Conservation (phyloP, 2,888 invertebrate species). For the Dinocampus coccinellae region DNA sequence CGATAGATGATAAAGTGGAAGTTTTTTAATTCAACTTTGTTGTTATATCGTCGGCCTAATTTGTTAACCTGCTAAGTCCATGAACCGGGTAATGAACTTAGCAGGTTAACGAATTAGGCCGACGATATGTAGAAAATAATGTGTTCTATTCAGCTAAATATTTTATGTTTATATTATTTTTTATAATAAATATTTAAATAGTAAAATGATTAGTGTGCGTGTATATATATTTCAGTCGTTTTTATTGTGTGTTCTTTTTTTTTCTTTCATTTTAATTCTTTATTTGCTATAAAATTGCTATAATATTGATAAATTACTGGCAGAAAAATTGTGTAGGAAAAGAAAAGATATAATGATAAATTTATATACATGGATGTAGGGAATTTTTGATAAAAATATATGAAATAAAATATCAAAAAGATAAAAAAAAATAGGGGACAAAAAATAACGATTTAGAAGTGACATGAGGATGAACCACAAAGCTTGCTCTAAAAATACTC, state of each 20-base stretch:
- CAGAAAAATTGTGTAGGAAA: conserved; percentile 52
- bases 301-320: conserved; percentile 63
- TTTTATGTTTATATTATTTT: neutral
- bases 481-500: neutral
- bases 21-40: neutral
- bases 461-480: neutral
- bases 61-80: too few species aligned
- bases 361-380: neutral
- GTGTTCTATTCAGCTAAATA: too few species aligned
- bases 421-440: neutral
- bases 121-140: too few species aligned
- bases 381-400: neutral
- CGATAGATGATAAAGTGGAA: neutral
- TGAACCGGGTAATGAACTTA: too few species aligned
- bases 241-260: conserved; percentile 18
- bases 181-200: neutral
- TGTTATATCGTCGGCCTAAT: too few species aligned
- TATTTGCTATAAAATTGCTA: conserved; percentile 66
- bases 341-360: conserved; percentile 28
- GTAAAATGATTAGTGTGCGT: neutral
- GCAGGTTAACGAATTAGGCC: too few species aligned
- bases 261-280: conserved; percentile 51
- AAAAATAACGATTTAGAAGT: neutral
- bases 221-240: too few species aligned
- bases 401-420: conserved; percentile 31